Evolutionary conservation across 2,113 vertebrate genomes (phyloP).

Genomic region (Microcebus murinus): DNA sequence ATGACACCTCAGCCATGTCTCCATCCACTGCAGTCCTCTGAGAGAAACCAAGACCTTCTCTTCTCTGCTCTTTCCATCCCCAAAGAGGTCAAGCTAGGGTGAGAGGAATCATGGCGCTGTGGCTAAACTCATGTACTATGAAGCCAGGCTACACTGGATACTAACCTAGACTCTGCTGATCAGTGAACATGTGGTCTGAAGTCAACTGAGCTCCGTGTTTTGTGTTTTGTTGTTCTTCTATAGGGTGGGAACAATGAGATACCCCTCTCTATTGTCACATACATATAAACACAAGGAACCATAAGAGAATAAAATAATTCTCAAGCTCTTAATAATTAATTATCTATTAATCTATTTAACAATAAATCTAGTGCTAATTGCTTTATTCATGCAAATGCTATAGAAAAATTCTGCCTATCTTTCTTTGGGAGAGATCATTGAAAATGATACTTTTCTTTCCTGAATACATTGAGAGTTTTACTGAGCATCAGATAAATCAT

Average conservation of each 20-base stretch:
- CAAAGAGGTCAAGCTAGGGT: not conserved
- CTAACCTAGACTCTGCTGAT: not conserved
- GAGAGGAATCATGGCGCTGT: not conserved
- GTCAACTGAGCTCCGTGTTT: not conserved
- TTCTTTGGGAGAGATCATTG: slow-evolving; percentile 18
- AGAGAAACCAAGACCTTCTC: not conserved
- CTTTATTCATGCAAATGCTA: not conserved
- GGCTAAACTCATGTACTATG: not conserved
- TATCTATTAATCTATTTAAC: slow-evolving; percentile 40
- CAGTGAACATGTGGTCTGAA: not conserved
- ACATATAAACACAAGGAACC: not conserved
- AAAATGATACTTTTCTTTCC: not conserved
- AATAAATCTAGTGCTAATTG: not conserved
- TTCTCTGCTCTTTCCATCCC: not conserved
- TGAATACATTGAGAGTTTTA: not conserved
- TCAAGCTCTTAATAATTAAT: slow-evolving; percentile 25
- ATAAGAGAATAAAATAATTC: not conserved
- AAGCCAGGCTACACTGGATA: not conserved
- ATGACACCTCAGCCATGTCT: not conserved
- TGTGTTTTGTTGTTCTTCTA: not conserved
- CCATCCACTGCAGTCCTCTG: not conserved
- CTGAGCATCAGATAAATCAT: not conserved
- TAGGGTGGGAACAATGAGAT: not conserved
- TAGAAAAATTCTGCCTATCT: slow-evolving; percentile 14
- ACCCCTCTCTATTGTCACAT: not conserved